Conservation (phyloP, 2,888 invertebrate genomes). For the Yponomeuta evonymella region DNA sequence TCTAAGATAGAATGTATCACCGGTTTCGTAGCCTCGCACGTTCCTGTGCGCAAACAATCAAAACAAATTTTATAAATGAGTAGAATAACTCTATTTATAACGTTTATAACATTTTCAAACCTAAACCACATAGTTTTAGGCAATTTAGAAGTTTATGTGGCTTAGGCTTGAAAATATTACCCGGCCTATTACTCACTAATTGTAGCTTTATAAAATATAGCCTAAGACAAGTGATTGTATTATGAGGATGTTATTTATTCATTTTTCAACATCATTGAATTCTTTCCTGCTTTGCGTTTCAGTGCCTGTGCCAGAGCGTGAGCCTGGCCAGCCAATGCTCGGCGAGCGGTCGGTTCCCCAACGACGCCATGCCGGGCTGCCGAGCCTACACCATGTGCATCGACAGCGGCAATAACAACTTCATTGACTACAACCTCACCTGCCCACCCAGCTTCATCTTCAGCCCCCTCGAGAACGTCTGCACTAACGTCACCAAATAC, state of each 20-base stretch:
- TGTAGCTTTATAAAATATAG: too few species aligned
- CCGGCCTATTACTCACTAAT: too few species aligned
- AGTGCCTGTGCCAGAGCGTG: slow-evolving; percentile 42
- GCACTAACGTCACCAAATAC: slow-evolving; percentile 55
- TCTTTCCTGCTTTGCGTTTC: slow-evolving; percentile 32
- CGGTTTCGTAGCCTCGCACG: too few species aligned
- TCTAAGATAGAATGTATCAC: too few species aligned
- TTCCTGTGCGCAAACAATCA: too few species aligned
- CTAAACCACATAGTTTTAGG: too few species aligned
- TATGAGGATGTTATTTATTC: not conserved
- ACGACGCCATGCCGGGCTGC: slow-evolving; percentile 46
- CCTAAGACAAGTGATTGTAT: too few species aligned
- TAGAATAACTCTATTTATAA: too few species aligned
- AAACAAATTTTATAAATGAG: too few species aligned
- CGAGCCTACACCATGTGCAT: slow-evolving; percentile 60
- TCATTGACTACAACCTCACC: slow-evolving; percentile 46
- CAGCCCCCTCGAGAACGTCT: slow-evolving; percentile 51
- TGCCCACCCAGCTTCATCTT: slow-evolving; percentile 55
- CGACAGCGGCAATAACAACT: slow-evolving; percentile 35
- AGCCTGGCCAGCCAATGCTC: slow-evolving; percentile 41
- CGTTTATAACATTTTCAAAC: too few species aligned
- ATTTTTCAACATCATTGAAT: not conserved
- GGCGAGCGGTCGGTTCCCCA: slow-evolving; percentile 50
- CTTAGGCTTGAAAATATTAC: too few species aligned
- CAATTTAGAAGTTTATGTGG: too few species aligned